Evolutionary conservation across 2,113 vertebrate genomes (phyloP), one percentile per base, ranked within the genome.

Genomic region (Pteropus alecto): DNA sequence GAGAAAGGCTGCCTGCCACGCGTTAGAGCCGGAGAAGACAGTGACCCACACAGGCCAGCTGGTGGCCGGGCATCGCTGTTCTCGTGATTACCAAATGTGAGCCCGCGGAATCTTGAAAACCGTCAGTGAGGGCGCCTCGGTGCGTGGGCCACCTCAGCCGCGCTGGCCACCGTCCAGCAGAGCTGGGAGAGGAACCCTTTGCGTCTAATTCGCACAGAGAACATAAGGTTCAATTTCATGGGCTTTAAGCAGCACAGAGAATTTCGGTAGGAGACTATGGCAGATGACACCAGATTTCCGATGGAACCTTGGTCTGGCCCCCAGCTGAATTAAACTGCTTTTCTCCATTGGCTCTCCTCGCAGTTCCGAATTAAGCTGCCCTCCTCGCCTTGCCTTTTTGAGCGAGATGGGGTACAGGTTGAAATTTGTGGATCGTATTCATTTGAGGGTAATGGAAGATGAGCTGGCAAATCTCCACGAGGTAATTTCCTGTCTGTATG

Each of bases 41-140:
- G 28, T 13, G 35, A 16, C 56, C 19, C 2, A 2, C 13, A 0
- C 16, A 1, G 54, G 51, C 71, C 15, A 7, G 58, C 33, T 13
- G 13, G 38, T 26, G 30, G 33, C 28, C 68, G 0, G 6, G 13
- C 26, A 1, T 8, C 60, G 30, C 60, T 22, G 2, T 60, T 11
- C 2, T 7, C 6, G 38, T 1, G 7, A 16, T 48, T 6, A 10
- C 73, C 61, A 19, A 13, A 26, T n/a, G 6, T 2, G 0, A 3
- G 48, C 41, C 61, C 7, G 41, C 19, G 1, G 1, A 7, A 1
- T 19, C 19, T 12, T 8, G 18, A 30, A 74, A 24, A 2, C 0
- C 1, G 1, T 41, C 5, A 21, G 6, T 1, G 15, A 1, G 3
- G 16, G 33, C 7, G 0, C 7, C 24, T 10, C 6, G 0, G 51